Evolutionary conservation across 1,140 invertebrate species (phyloP).

Genomic region (Sitobion miscanthi): DNA sequence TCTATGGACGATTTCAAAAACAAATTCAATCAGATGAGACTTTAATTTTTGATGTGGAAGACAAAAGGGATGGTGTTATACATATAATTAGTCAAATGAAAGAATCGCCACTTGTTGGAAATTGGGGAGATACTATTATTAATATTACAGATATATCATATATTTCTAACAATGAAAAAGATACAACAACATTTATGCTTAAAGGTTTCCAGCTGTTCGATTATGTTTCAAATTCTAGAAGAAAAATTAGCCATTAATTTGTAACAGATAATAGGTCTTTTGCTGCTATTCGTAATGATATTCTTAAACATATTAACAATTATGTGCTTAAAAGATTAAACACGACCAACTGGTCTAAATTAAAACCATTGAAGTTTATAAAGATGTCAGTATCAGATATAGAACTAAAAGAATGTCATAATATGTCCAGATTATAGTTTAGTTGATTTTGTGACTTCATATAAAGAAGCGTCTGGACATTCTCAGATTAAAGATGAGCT

Average conservation of each 20-base stretch:
- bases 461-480: background rate
- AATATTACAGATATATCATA: background rate
- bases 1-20: background rate
- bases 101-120: background rate
- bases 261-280: background rate
- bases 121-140: background rate
- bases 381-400: background rate
- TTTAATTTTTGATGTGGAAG: background rate
- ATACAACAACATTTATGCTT: background rate
- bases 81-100: background rate
- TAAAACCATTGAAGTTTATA: background rate
- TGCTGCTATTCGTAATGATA: background rate
- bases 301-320: background rate
- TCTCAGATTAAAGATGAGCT: background rate
- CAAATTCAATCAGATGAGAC: background rate
- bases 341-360: background rate
- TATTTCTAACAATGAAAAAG: background rate
- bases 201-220: background rate
- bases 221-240: background rate
- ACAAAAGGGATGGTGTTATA: background rate
- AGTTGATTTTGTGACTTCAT: slow-evolving; percentile 18
- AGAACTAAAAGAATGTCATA: slow-evolving; percentile 5
- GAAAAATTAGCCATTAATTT: background rate
- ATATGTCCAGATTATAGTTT: background rate
- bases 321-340: background rate